Base-by-base conservation (phyloP, 2,888 invertebrate species). In the Heterodera filipjevi region DNA sequence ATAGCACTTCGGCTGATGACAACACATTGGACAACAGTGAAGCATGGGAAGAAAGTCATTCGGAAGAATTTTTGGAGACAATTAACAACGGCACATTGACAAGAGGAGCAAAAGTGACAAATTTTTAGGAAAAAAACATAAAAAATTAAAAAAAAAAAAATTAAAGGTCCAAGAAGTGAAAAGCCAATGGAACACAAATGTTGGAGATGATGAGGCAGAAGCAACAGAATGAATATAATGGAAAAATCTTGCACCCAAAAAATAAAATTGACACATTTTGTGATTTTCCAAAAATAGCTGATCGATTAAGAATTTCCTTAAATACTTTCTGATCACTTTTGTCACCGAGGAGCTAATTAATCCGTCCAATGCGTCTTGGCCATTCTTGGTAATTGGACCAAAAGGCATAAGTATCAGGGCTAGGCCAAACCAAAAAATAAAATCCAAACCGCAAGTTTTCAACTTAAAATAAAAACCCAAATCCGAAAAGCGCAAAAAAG, bases 141-240 rank as follows among this genome's bases (percentile, higher is more conserved):
- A 2, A 0, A 39, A 39, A 12, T 22, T 10, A 27, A n/a, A 59
- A 59, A 49, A 59, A 59, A 39, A 39, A 39, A 53, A 1, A 39
- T 39, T 39, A 33, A 30, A 75, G 75, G 75, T 75, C 46, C 66
- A 66, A 66, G 75, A 75, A 75, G 66, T 75, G 66, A 49, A 53
- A 46, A 33, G 30, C 30, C 66, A 75, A 19, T 75, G 75, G 75
- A 75, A 33, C 68, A 75, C 75, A 16, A 66, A 75, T 75, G 53
- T 75, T 22, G 75, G 75, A 14, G 35, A 66, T 64, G 64, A 64
- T 19, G 53, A 53, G 22, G 75, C 75, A 19, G 75, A 75, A 35
- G 75, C 75, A n/a, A 75, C 75, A 8, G 53, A 75, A 75, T 75
- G 46, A 75, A 66, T 22, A 14, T 49, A 16, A 49, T 49, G 3